These are phyloP conservation scores for Tupiocoris notatus DNA, from an alignment of 2,888 invertebrate genomes.

Conservation along the genomic window DNA sequence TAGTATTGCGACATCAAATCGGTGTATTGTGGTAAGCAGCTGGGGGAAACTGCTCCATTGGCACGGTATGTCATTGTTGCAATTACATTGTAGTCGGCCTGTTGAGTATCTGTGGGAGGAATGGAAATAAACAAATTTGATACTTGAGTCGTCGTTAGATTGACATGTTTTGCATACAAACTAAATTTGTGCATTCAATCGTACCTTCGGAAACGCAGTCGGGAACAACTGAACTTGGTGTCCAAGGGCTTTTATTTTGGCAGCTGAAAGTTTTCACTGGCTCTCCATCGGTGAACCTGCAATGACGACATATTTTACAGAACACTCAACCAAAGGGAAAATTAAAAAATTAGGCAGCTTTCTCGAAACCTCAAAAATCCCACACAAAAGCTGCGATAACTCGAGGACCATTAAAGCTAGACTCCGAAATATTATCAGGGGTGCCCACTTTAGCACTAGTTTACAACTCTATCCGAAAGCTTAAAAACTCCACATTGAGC, in stretches of 20 bases:
- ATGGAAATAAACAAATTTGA: too few relatives aligned
- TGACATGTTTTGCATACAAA: too few relatives aligned
- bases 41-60: constrained; percentile 81
- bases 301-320: not conserved
- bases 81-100: constrained; percentile 90
- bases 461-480: too few relatives aligned
- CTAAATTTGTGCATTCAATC: not conserved
- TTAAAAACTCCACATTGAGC: too few relatives aligned
- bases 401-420: too few relatives aligned
- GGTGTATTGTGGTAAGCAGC: constrained; percentile 81
- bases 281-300: constrained; percentile 83
- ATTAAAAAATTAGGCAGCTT: too few relatives aligned
- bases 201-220: constrained; percentile 91
- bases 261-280: constrained; percentile 84
- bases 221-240: constrained; percentile 84
- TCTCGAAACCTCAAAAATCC: not conserved
- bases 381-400: too few relatives aligned
- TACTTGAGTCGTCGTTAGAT: too few relatives aligned
- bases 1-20: constrained; percentile 80
- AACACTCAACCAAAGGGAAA: not conserved
- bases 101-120: constrained; percentile 70
- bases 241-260: constrained; percentile 77
- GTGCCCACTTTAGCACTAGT: too few relatives aligned
- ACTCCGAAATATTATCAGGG: too few relatives aligned
- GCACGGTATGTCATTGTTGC: constrained; percentile 83